These are phyloP conservation scores for Ceyx cyanopectus DNA, from an alignment of 2,113 vertebrate species.

Conservation along the genomic window DNA sequence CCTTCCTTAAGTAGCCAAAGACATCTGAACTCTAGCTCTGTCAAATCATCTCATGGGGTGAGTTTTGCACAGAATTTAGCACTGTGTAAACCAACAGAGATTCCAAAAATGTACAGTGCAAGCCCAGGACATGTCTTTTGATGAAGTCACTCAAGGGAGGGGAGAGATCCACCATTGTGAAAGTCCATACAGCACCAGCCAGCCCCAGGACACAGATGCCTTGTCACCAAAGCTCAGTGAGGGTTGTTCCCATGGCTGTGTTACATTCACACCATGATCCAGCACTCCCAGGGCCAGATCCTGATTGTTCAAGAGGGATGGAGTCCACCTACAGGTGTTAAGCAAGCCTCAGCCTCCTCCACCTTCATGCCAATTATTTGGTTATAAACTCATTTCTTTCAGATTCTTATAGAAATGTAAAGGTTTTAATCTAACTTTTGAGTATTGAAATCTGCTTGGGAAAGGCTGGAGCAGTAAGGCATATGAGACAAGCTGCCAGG, in stretches of 20 bases:
- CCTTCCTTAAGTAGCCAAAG: neutral
- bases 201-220: rapidly evolving
- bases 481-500: neutral
- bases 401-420: neutral
- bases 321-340: neutral
- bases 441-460: neutral
- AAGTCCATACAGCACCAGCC: neutral
- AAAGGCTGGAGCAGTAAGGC: neutral
- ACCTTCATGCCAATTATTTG: neutral
- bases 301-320: neutral
- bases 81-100: neutral
- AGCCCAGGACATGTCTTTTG: neutral
- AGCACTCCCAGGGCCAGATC: neutral
- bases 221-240: neutral
- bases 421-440: neutral
- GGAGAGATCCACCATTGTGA: neutral
- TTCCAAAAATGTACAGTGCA: neutral
- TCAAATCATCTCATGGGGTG: neutral
- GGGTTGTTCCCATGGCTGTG: neutral
- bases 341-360: neutral
- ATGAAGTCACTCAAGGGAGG: neutral
- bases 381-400: neutral
- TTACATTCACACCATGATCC: neutral
- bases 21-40: neutral
- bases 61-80: neutral